Conservation (phyloP, 1,140 invertebrate genomes). For the Neodiprion fabricii region DNA sequence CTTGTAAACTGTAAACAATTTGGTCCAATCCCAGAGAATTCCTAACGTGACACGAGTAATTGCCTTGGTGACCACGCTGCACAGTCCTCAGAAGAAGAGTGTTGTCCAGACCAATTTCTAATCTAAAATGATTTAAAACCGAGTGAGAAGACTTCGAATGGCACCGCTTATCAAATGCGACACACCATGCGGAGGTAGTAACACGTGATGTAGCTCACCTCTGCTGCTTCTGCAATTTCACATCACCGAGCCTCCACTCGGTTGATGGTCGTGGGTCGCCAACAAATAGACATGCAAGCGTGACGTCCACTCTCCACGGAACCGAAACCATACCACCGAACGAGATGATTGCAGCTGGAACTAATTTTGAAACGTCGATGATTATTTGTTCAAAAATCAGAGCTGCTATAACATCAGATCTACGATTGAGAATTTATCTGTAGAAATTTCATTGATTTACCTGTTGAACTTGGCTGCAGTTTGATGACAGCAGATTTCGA, state of each 20-base stretch:
- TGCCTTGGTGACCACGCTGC: constrained; percentile 67
- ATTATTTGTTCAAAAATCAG: constrained; percentile 17
- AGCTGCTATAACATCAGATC: not conserved
- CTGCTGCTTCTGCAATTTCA: constrained; percentile 53
- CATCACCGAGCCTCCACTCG: constrained; percentile 61
- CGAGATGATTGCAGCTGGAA: constrained; percentile 69
- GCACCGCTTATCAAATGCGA: not conserved
- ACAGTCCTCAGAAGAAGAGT: constrained; percentile 66
- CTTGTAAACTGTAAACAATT: constrained; percentile 67
- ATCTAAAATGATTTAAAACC: constrained; percentile 38
- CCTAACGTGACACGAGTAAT: constrained; percentile 69
- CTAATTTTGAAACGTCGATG: constrained; percentile 48
- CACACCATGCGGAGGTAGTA: not conserved
- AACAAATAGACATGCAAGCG: constrained; percentile 66
- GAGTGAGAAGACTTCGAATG: constrained; percentile 7
- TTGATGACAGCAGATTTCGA: constrained; percentile 64
- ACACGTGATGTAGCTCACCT: constrained; percentile 36
- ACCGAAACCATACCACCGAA: constrained; percentile 64
- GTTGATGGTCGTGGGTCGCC: constrained; percentile 64
- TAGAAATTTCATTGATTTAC: constrained; percentile 32
- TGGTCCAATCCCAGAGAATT: constrained; percentile 69
- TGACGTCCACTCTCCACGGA: constrained; percentile 64
- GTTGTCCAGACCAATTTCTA: constrained; percentile 65
- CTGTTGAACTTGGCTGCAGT: constrained; percentile 57
- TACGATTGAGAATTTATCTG: constrained; percentile 7